These are phyloP conservation scores for Drosophila sp. DNA, from an alignment of 1,140 invertebrate species.

Conservation along the genomic window DNA sequence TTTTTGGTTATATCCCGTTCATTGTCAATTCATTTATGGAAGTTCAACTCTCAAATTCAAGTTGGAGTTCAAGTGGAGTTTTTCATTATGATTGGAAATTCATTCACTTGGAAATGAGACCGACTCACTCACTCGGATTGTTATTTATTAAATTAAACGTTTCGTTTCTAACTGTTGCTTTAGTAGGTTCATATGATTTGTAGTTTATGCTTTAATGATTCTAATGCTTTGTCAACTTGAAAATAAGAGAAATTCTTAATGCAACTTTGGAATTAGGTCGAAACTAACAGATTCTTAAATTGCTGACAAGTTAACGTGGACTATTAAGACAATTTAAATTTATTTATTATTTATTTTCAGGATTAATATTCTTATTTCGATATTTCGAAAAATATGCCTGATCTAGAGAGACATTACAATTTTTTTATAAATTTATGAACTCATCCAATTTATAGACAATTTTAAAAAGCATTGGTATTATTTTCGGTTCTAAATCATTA, in stretches of 20 bases:
- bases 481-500: too few species aligned
- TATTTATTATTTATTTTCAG: too few species aligned
- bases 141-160: constrained; percentile 32
- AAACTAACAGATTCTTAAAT: background rate
- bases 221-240: constrained; percentile 25
- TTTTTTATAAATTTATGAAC: too few species aligned
- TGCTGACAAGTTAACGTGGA: background rate
- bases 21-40: constrained; percentile 65
- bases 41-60: constrained; percentile 64
- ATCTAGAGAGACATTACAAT: too few species aligned
- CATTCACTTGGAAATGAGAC: constrained; percentile 65
- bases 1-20: constrained; percentile 13
- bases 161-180: constrained; percentile 44
- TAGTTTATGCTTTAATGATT: constrained; percentile 48
- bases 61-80: constrained; percentile 60
- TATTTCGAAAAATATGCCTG: too few species aligned
- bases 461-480: too few species aligned
- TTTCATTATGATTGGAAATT: constrained; percentile 23
- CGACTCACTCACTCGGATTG: constrained; percentile 47
- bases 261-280: constrained; percentile 1
- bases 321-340: too few species aligned
- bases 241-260: constrained; percentile 15
- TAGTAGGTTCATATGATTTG: constrained; percentile 25
- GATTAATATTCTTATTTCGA: too few species aligned
- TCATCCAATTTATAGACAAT: too few species aligned